These are phyloP conservation scores for Ommatoiulus sabulosus DNA, from an alignment of 2,888 invertebrate species.

Conservation along the genomic window DNA sequence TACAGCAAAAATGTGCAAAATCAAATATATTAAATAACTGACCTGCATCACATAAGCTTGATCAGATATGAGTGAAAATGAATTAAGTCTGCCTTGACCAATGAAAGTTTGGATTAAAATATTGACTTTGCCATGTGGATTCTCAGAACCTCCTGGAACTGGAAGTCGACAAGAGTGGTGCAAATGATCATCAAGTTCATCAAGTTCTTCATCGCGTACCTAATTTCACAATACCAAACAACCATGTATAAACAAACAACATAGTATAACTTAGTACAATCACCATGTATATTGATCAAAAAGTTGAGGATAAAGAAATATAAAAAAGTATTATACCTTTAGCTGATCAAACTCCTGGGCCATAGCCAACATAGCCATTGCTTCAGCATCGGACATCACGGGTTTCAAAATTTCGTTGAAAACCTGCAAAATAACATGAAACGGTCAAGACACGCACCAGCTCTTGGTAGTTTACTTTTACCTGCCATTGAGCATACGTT, in stretches of 20 bases:
- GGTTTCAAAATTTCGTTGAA: slow-evolving; percentile 86
- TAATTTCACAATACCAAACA: slow-evolving; percentile 64
- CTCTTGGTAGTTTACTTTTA: too few species aligned
- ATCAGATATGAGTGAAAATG: slow-evolving; percentile 89
- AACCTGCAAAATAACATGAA: slow-evolving; percentile 67
- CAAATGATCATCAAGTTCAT: slow-evolving; percentile 85
- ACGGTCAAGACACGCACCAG: neutral
- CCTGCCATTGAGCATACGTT: too few species aligned
- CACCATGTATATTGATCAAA: neutral
- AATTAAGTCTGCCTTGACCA: slow-evolving; percentile 82
- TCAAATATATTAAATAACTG: slow-evolving; percentile 58
- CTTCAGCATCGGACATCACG: slow-evolving; percentile 86
- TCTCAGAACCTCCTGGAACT: slow-evolving; percentile 86
- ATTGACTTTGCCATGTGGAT: slow-evolving; percentile 94
- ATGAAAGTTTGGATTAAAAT: slow-evolving; percentile 92
- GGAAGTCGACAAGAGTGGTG: slow-evolving; percentile 78
- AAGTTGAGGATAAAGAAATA: neutral
- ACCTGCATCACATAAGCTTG: slow-evolving; percentile 90
- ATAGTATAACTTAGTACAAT: neutral
- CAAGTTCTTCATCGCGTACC: slow-evolving; percentile 94
- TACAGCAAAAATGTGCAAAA: neutral
- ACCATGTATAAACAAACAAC: too few species aligned
- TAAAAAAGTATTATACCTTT: slow-evolving; percentile 73
- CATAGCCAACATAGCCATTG: slow-evolving; percentile 89
- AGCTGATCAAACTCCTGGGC: slow-evolving; percentile 96